These are phyloP conservation scores for Scalopus aquaticus DNA, from an alignment of 2,113 vertebrate genomes.

Conservation along the genomic window DNA sequence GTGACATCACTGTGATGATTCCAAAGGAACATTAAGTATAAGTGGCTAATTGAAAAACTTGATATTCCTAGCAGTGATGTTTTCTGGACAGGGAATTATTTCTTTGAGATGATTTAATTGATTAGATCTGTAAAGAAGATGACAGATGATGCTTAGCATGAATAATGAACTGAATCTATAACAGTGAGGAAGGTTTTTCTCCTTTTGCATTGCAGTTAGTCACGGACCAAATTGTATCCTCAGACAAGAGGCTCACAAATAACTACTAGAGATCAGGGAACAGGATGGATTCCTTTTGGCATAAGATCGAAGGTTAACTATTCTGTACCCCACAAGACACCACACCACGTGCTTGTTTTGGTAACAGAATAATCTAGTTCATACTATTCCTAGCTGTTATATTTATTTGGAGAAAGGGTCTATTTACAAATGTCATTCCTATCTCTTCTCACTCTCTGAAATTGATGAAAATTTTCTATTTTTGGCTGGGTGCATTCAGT, in stretches of 20 bases:
- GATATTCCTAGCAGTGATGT: not conserved
- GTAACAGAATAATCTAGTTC: not conserved
- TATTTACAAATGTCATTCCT: not conserved
- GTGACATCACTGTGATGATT: not conserved
- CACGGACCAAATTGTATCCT: not conserved
- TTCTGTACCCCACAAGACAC: not conserved
- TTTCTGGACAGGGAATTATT: slow-evolving; percentile 43
- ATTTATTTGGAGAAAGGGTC: not conserved
- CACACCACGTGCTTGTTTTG: not conserved
- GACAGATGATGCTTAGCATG: not conserved
- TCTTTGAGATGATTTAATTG: slow-evolving; percentile 38
- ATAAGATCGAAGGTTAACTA: not conserved
- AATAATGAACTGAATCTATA: not conserved
- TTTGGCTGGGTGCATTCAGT: not conserved
- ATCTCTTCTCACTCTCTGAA: slow-evolving; percentile 6
- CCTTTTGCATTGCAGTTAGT: not conserved
- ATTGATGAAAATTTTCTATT: not conserved
- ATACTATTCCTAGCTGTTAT: not conserved
- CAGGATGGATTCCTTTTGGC: not conserved
- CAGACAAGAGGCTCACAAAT: not conserved
- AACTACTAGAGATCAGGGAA: not conserved
- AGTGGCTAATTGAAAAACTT: slow-evolving; percentile 37
- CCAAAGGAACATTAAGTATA: slow-evolving; percentile 23
- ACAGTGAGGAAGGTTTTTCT: not conserved
- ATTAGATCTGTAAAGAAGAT: not conserved